These are phyloP conservation scores for Tetrapedia diversipes DNA, from an alignment of 2,888 invertebrate species.

Conservation along the genomic window DNA sequence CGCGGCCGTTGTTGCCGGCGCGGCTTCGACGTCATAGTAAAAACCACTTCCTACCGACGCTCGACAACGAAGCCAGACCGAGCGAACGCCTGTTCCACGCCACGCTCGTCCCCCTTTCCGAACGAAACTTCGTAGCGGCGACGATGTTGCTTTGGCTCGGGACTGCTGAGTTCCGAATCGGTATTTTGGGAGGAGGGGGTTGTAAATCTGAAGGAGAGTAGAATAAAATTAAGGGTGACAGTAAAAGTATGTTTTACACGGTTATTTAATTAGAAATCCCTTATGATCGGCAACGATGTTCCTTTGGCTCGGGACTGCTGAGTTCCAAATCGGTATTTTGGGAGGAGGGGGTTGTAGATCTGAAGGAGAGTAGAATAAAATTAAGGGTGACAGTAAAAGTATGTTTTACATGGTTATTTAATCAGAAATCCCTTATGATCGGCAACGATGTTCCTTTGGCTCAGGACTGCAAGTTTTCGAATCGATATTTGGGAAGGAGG, in stretches of 20 bases:
- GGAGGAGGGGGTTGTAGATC: no score
- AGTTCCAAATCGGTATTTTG: neutral
- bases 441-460: neutral
- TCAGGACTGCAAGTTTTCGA: neutral
- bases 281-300: slow-evolving; percentile 2
- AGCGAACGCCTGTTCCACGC: slow-evolving; percentile 12
- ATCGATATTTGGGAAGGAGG: neutral
- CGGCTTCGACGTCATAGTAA: slow-evolving; percentile 69
- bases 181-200: neutral
- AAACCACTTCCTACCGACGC: slow-evolving; percentile 71
- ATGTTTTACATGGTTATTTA: no score
- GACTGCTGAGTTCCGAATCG: neutral
- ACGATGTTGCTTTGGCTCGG: neutral
- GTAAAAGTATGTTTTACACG: no score
- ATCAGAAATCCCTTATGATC: no score
- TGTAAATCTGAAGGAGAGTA: no score
- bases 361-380: no score
- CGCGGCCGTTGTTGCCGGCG: slow-evolving; percentile 67
- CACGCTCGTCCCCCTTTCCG: slow-evolving; percentile 7
- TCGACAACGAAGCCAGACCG: slow-evolving; percentile 45
- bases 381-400: no score
- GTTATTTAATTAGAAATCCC: no score
- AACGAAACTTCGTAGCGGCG: neutral
- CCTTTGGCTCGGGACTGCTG: neutral
- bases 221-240: no score